A percentile compares a stretch with the other conserved stretches of the same genome.
Evolutionary conservation across 2,797 vertebrate genomes (phyloP).

Genomic region (Trachurus trachurus): DNA sequence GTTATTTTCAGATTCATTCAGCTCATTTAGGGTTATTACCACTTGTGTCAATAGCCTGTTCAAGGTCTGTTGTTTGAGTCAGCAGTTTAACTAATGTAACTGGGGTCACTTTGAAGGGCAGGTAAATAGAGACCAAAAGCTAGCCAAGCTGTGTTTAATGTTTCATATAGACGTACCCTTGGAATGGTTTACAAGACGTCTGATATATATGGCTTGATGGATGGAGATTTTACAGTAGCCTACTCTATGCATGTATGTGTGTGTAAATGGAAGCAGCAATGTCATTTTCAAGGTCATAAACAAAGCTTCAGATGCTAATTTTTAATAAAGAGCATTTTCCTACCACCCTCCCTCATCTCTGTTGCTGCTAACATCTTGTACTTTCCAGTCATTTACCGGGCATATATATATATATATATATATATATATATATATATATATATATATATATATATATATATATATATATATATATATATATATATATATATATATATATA

Average conservation of each 20-base stretch:
- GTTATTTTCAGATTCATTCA: background rate
- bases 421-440: too few relatives aligned
- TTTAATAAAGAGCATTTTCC: slow-evolving; percentile 63
- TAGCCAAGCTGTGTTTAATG: slow-evolving; percentile 74
- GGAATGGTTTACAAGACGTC: slow-evolving; percentile 76
- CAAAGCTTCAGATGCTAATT: slow-evolving; percentile 65
- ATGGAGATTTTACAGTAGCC: slow-evolving; percentile 76
- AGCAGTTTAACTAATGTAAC: slow-evolving; percentile 80
- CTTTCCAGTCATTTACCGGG: background rate
- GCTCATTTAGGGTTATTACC: slow-evolving; percentile 30
- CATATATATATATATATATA: too few relatives aligned
- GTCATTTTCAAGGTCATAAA: slow-evolving; percentile 79
- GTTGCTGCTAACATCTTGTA: slow-evolving; percentile 12
- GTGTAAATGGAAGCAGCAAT: slow-evolving; percentile 48
- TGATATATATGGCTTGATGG: slow-evolving; percentile 61
- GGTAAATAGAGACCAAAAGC: slow-evolving; percentile 71
- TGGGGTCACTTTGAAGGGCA: slow-evolving; percentile 73
- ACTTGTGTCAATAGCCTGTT: slow-evolving; percentile 56
- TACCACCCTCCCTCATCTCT: slow-evolving; percentile 16
- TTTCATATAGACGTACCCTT: slow-evolving; percentile 74
- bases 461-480: too few relatives aligned
- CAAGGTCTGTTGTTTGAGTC: slow-evolving; percentile 72
- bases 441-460: too few relatives aligned
- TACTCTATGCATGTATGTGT: slow-evolving; percentile 33
- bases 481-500: too few relatives aligned